Evolutionary conservation across 2,113 vertebrate species (phyloP).

Genomic region (Xiphophorus maculatus): DNA sequence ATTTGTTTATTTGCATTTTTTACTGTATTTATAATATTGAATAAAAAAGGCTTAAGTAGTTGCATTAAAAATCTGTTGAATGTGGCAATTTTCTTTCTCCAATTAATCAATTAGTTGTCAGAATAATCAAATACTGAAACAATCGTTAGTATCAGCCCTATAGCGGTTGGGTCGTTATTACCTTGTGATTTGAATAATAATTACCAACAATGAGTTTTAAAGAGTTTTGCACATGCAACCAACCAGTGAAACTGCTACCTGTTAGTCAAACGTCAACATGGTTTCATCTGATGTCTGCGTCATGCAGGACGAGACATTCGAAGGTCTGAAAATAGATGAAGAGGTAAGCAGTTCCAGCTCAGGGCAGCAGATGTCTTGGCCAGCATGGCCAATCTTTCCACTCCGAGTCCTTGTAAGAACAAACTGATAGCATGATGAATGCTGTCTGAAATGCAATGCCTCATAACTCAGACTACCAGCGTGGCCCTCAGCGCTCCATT

Average conservation of each 20-base stretch:
- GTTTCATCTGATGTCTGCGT: background rate
- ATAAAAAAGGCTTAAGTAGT: no score
- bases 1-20: no score
- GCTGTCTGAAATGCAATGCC: conserved; percentile 45
- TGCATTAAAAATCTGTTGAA: no score
- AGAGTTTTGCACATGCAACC: background rate
- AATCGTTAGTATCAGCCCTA: no score
- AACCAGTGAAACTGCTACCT: background rate
- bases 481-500: conserved; percentile 12
- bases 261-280: background rate
- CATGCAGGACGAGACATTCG: conserved; percentile 12
- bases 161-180: background rate
- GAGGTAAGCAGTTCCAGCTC: conserved; percentile 7
- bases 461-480: conserved; percentile 14
- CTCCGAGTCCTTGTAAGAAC: conserved; percentile 23
- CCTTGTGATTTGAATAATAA: background rate
- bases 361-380: conserved; percentile 13
- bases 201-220: background rate
- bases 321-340: conserved; percentile 37
- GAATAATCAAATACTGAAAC: no score
- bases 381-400: conserved; percentile 5
- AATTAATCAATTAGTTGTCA: no score
- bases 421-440: conserved; percentile 44
- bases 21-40: no score
- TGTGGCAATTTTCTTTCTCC: no score